These are phyloP conservation scores for Drosophila rufa DNA, from an alignment of 1,140 invertebrate genomes.

Conservation along the genomic window DNA sequence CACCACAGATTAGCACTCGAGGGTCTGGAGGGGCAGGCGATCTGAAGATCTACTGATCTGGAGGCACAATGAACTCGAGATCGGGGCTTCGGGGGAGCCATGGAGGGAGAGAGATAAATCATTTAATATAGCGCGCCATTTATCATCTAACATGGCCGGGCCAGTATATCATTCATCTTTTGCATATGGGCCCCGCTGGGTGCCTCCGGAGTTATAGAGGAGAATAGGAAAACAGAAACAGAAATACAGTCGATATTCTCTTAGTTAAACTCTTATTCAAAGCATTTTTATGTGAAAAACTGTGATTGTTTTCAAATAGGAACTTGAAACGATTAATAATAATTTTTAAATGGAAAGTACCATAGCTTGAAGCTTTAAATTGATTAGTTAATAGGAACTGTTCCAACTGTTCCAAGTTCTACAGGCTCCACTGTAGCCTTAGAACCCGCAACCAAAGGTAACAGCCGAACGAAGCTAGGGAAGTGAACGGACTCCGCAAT, in stretches of 20 bases:
- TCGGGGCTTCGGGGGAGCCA: slow-evolving; percentile 27
- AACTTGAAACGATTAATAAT: too few species aligned
- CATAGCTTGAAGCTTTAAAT: too few species aligned
- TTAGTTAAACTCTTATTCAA: not conserved
- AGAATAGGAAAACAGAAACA: slow-evolving; percentile 15
- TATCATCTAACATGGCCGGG: slow-evolving; percentile 71
- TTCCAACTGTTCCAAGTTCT: too few species aligned
- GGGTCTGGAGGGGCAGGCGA: slow-evolving; percentile 17
- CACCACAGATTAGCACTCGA: slow-evolving; percentile 61
- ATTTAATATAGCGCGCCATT: slow-evolving; percentile 82
- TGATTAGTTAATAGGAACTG: too few species aligned
- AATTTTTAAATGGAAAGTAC: not conserved
- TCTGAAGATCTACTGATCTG: slow-evolving; percentile 12
- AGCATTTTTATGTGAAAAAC: not conserved
- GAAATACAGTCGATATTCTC: slow-evolving; percentile 18
- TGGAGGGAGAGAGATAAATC: slow-evolving; percentile 60
- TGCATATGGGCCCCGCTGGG: slow-evolving; percentile 59
- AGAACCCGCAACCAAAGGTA: slow-evolving; percentile 1
- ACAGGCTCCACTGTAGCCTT: slow-evolving; percentile 1
- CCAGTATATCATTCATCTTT: slow-evolving; percentile 81
- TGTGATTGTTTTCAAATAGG: not conserved
- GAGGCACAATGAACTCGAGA: slow-evolving; percentile 67
- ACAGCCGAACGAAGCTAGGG: not conserved
- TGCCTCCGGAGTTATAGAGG: slow-evolving; percentile 55
- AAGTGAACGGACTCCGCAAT: slow-evolving; percentile 12